Evolutionary conservation across 2,113 vertebrate genomes (phyloP).

Genomic region (Amblyopsis rosae): DNA sequence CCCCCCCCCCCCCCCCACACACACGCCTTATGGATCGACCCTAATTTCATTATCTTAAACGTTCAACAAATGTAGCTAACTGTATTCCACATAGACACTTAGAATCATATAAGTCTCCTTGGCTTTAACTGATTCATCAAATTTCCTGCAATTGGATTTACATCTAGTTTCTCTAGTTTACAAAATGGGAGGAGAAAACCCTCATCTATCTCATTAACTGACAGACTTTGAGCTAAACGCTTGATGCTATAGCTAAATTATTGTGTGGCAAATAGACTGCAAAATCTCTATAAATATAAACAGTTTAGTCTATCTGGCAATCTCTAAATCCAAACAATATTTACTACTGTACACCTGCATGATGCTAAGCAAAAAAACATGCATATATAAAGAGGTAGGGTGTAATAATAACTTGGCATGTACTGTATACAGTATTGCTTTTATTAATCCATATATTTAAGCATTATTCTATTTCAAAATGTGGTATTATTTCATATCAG

Average conservation of each 20-base stretch:
- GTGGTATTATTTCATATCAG: too few species aligned
- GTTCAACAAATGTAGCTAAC: constrained; percentile 79
- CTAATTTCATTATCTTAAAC: constrained; percentile 80
- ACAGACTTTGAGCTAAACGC: constrained; percentile 64
- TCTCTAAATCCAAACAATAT: too few species aligned
- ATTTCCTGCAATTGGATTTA: constrained; percentile 81
- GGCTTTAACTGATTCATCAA: constrained; percentile 58
- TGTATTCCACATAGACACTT: constrained; percentile 77
- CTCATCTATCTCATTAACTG: constrained; percentile 80
- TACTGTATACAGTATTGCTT: too few species aligned
- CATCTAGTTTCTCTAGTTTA: constrained; percentile 71
- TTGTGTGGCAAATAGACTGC: too few species aligned
- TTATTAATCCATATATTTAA: too few species aligned
- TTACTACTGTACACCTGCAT: too few species aligned
- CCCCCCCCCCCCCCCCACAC: constrained; percentile 28
- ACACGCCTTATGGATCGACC: constrained; percentile 67
- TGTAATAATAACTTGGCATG: too few species aligned
- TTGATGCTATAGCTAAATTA: not conserved
- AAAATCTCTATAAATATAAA: too few species aligned
- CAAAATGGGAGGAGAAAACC: constrained; percentile 53
- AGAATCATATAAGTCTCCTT: constrained; percentile 82
- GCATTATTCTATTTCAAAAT: too few species aligned
- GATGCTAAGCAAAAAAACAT: not conserved
- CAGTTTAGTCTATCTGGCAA: not conserved
- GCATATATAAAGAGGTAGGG: too few species aligned